Percentiles rank a stretch among this genome's conserved stretches.
phyloP scores from a whole-genome alignment of 2,888 invertebrate species.

The Pristionchus maxplancki region DNA sequence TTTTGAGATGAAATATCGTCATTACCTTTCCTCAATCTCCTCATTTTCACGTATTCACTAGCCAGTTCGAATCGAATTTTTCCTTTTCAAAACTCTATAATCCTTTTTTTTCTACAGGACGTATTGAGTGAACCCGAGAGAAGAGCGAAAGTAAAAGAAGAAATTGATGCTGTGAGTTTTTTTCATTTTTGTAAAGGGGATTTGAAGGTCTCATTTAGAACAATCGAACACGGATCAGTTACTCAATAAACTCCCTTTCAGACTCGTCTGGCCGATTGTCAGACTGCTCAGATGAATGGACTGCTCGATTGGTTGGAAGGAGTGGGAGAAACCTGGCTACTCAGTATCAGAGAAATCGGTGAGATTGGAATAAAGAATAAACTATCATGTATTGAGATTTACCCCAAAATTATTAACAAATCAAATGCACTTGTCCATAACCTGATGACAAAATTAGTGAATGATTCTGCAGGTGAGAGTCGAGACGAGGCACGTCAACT shows the following conservation, averaged over 20 bases:
- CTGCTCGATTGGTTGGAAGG: constrained; percentile 69
- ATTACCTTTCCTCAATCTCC: neutral
- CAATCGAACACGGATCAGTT: too few species aligned
- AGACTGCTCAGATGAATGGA: constrained; percentile 39
- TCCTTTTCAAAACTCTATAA: neutral
- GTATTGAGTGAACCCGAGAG: constrained; percentile 9
- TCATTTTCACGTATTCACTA: neutral
- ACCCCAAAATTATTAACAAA: too few species aligned
- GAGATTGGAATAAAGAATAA: neutral
- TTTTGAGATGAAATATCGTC: neutral
- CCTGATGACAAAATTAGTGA: too few species aligned
- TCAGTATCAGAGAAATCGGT: constrained; percentile 44
- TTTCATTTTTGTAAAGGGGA: too few species aligned
- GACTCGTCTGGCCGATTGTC: constrained; percentile 13
- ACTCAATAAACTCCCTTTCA: neutral
- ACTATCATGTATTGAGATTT: too few species aligned
- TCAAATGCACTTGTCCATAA: too few species aligned
- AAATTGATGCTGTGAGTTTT: constrained; percentile 13
- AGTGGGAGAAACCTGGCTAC: constrained; percentile 34
- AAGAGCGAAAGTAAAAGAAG: constrained; percentile 28
- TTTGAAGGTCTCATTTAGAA: neutral
- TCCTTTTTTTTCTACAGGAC: constrained; percentile 12
- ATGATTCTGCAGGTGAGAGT: constrained; percentile 4
- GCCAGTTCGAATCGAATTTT: constrained; percentile 11
- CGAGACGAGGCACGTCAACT: constrained; percentile 86